Conservation (phyloP, 2,888 invertebrate genomes). For the Sarcophaga rosellei region DNA sequence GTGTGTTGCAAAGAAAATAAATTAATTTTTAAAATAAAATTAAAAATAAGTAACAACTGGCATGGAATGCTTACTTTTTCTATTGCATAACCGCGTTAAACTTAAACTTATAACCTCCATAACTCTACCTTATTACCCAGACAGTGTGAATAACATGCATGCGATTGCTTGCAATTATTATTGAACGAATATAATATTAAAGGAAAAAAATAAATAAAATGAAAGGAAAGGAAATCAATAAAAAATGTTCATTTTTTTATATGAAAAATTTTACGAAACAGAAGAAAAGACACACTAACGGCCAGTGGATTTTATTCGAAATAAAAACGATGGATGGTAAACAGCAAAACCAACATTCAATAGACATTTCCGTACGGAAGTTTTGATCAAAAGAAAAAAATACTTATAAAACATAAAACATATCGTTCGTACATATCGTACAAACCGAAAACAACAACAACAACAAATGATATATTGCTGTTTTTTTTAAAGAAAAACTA, state of each 20-base stretch:
- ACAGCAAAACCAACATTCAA: conserved; percentile 52
- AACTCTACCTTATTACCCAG: too few relatives aligned
- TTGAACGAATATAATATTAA: background rate
- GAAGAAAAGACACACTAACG: conserved; percentile 23
- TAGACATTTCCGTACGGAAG: conserved; percentile 67
- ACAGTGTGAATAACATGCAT: background rate
- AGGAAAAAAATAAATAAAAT: background rate
- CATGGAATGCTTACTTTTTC: too few relatives aligned
- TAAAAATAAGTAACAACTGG: too few relatives aligned
- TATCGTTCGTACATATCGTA: background rate
- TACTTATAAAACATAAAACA: background rate
- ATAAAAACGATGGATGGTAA: background rate
- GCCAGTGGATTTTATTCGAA: background rate
- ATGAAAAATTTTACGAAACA: conserved; percentile 29
- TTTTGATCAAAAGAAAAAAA: conserved; percentile 1
- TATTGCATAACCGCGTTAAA: too few relatives aligned
- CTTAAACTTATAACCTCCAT: too few relatives aligned
- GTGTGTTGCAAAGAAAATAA: background rate
- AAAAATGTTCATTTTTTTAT: conserved; percentile 48
- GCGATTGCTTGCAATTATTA: background rate
- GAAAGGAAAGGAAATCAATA: conserved; percentile 60
- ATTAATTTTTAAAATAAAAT: background rate
- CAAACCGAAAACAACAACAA: conserved; percentile 36
- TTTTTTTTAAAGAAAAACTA: conserved; percentile 10
- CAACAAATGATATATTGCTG: background rate